Evolutionary conservation across 2,113 vertebrate genomes (phyloP).

Genomic region (Nesospiza acunhae): DNA sequence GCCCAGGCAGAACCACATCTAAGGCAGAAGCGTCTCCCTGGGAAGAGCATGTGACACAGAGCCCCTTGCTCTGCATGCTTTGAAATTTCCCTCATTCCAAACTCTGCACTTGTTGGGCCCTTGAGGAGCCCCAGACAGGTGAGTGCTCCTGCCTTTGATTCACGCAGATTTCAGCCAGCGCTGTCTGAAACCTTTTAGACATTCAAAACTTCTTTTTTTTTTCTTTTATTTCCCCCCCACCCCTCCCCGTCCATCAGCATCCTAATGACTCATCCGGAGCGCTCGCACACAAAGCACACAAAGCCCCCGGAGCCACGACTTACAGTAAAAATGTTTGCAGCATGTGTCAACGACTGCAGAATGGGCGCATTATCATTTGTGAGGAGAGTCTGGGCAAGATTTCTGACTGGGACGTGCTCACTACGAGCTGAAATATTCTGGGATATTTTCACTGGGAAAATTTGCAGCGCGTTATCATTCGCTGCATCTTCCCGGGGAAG

Average conservation of each 20-base stretch:
- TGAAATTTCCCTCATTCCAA: background rate
- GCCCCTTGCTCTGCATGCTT: accelerated
- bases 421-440: background rate
- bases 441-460: slow-evolving; percentile 19
- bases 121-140: background rate
- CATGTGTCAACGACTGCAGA: background rate
- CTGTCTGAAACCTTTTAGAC: background rate
- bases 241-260: background rate
- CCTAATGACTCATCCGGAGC: background rate
- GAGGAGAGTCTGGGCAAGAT: background rate
- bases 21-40: background rate
- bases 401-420: background rate
- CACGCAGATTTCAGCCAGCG: background rate
- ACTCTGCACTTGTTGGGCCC: background rate
- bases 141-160: background rate
- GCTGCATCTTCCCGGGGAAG: background rate
- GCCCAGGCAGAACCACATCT: background rate
- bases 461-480: background rate
- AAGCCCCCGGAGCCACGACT: background rate
- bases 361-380: background rate
- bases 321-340: background rate
- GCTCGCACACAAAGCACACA: background rate
- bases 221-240: background rate
- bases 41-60: background rate
- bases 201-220: background rate